phyloP scores from a whole-genome alignment of 2,888 invertebrate genomes.

The Pemphredon lugubris region DNA sequence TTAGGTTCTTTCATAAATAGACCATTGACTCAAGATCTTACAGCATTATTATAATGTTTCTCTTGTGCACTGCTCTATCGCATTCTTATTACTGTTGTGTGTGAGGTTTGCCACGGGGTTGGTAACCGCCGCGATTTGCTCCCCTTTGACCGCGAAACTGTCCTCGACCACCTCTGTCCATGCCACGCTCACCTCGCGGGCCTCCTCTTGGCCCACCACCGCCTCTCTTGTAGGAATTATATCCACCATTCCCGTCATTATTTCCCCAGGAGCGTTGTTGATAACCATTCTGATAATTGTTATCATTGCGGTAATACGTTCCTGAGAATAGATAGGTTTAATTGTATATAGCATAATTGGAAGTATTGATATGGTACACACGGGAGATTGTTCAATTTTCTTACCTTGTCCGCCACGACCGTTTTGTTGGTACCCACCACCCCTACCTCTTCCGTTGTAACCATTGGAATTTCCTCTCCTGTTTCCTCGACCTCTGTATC shows the following conservation, averaged over 20 bases:
- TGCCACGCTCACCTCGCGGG: constrained; percentile 71
- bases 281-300: constrained; percentile 81
- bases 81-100: constrained; percentile 72
- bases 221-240: constrained; percentile 75
- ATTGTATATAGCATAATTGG: background rate
- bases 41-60: constrained; percentile 61
- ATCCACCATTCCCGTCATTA: constrained; percentile 68
- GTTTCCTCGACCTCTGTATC: constrained; percentile 81
- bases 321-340: constrained; percentile 53
- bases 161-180: constrained; percentile 72
- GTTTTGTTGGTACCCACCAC: constrained; percentile 79
- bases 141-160: constrained; percentile 77
- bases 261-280: constrained; percentile 77
- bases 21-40: constrained; percentile 64
- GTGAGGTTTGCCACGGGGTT: constrained; percentile 75
- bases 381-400: constrained; percentile 22
- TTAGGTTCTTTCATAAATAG: constrained; percentile 69
- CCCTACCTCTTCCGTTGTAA: constrained; percentile 83
- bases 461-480: constrained; percentile 82
- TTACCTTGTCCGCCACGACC: constrained; percentile 77
- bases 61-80: constrained; percentile 59
- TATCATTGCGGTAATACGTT: constrained; percentile 78
- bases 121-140: constrained; percentile 79
- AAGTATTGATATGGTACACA: background rate
- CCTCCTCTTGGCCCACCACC: constrained; percentile 71